A percentile compares a stretch with the other conserved stretches of the same genome.
These are phyloP conservation scores for Ormyrus labotus DNA, from an alignment of 2,888 invertebrate species.

Conservation along the genomic window DNA sequence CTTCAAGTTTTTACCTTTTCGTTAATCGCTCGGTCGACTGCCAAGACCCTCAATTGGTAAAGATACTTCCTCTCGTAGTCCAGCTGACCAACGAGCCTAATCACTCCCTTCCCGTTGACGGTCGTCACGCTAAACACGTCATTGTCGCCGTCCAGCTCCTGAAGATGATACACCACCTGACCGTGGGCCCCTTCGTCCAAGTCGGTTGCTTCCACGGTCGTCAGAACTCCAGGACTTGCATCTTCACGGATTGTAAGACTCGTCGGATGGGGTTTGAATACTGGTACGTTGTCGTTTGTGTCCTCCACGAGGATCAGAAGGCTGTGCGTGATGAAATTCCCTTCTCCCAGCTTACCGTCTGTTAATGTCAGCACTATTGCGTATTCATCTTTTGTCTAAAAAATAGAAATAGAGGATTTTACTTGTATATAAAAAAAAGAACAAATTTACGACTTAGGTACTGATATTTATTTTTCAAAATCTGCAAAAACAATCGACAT, in stretches of 20 bases:
- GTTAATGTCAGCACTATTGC: conserved; percentile 91
- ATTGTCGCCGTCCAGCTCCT: conserved; percentile 88
- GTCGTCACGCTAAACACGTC: conserved; percentile 89
- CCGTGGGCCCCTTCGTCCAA: conserved; percentile 94
- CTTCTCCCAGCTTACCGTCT: conserved; percentile 90
- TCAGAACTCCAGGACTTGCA: conserved; percentile 84
- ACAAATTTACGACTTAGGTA: too few relatives aligned
- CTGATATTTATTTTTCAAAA: background rate
- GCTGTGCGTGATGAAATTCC: conserved; percentile 93
- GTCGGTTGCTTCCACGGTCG: conserved; percentile 91
- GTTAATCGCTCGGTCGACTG: conserved; percentile 86
- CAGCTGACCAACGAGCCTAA: conserved; percentile 84
- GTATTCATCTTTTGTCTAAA: conserved; percentile 89
- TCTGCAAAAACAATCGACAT: background rate
- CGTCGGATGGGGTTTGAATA: conserved; percentile 90
- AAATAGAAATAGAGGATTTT: too few relatives aligned
- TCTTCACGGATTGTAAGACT: conserved; percentile 89
- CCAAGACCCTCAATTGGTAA: conserved; percentile 89
- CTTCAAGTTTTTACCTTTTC: conserved; percentile 65
- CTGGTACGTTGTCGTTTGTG: conserved; percentile 93
- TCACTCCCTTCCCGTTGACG: conserved; percentile 89
- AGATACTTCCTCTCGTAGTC: conserved; percentile 92
- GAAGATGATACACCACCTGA: conserved; percentile 91
- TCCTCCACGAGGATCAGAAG: conserved; percentile 92
- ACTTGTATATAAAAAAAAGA: too few relatives aligned